A percentile compares a stretch with the other conserved stretches of the same genome.
Conservation (phyloP, 2,797 vertebrate species). For the Periophthalmus magnuspinnatus region DNA sequence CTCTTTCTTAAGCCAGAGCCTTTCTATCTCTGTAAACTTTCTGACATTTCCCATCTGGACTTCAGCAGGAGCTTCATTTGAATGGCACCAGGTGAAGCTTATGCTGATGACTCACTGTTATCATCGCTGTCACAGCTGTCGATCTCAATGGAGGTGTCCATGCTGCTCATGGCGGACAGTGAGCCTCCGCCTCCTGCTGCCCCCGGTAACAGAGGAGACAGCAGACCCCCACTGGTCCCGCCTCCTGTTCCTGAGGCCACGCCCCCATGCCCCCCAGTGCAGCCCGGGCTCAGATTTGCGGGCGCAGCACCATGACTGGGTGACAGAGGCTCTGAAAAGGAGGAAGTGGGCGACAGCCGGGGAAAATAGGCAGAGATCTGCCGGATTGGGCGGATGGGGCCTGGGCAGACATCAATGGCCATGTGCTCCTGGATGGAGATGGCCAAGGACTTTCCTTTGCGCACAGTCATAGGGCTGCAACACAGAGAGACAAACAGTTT, state of each 20-base stretch:
- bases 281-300: slow-evolving; percentile 47
- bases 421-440: slow-evolving; percentile 88
- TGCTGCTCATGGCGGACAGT: slow-evolving; percentile 78
- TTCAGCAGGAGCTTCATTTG: slow-evolving; percentile 6
- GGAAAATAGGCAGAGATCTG: slow-evolving; percentile 87
- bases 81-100: slow-evolving; percentile 20
- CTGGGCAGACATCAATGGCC: slow-evolving; percentile 85
- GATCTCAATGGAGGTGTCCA: slow-evolving; percentile 82
- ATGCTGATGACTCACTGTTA: slow-evolving; percentile 75
- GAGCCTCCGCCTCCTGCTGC: slow-evolving; percentile 66
- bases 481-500: not conserved
- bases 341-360: slow-evolving; percentile 78
- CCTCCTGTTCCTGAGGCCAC: slow-evolving; percentile 40
- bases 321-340: slow-evolving; percentile 65
- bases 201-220: slow-evolving; percentile 72
- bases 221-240: slow-evolving; percentile 50
- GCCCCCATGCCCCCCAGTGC: slow-evolving; percentile 37
- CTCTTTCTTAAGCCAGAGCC: not conserved
- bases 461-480: slow-evolving; percentile 71
- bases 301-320: slow-evolving; percentile 60
- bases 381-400: slow-evolving; percentile 82
- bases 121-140: slow-evolving; percentile 85
- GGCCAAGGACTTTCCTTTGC: slow-evolving; percentile 75
- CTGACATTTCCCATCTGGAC: not conserved
- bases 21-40: not conserved